Base-by-base conservation (phyloP, 2,113 vertebrate genomes). In the Thalassoma bifasciatum region DNA sequence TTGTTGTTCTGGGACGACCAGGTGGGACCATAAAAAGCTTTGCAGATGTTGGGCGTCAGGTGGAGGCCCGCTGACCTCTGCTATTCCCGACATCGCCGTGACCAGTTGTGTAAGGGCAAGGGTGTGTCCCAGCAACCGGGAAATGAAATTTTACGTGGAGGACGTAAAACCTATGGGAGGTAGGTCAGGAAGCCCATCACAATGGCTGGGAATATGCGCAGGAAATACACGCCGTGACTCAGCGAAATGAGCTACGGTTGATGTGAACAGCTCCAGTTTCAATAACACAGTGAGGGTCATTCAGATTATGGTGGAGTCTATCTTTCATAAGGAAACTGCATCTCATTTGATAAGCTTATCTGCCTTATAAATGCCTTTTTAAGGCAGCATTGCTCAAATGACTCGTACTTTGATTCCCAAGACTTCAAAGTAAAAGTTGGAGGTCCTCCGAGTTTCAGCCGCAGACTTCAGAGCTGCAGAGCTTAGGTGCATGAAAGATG, bases 291-390 rank as follows among this genome's bases (percentile, higher is more conserved):
- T 34, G 40, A 40, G 53, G 52, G 21, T 75, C 74, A 82, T 75
- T 82, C 22, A 79, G 72, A 79, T 89, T 78, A 82, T 23, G 67
- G 21, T 6, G 4, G 40, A 58, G 79, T 61, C 46, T 66, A 61
- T 84, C 77, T 82, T 82, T 88, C 84, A 82, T 51, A 65, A 80
- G 72, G 82, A 90, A 77, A 81, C 81, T 81, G 66, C 76, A 66
- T 75, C 56, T 69, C 69, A 77, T 77, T 89, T 83, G 83, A 91
- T 88, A 73, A 88, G 86, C 84, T 91, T 86, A 90, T 75, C 82
- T 84, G 60, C 53, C 57, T 51, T 52, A 70, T 76, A 70, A 81
- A 77, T 75, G 23, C 59, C 49, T 59, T 75, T 84, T 82, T 66
- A 79, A 81, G 72, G 64, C 69, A 59, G 26, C 60, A 65, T 67